Base-by-base conservation (phyloP, 2,888 invertebrate genomes). In the Fabriciana adippe region DNA sequence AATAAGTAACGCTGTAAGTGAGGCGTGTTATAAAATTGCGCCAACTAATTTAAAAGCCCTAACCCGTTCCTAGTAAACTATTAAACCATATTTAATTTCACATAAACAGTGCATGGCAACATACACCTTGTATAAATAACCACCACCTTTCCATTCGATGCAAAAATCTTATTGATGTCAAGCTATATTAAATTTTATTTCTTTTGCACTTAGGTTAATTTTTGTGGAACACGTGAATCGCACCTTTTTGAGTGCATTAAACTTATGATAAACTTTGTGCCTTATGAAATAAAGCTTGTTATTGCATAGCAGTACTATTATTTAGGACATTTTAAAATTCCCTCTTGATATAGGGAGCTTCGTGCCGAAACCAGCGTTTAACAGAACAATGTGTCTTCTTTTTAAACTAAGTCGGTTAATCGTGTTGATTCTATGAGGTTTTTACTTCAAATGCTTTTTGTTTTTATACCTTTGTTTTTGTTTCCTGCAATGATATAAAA, bases 351-450 rank as follows among this genome's bases (percentile, higher is more conserved):
- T 85, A 89, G 78, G 83, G 84, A 81, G 82, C 81, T 89, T 88
- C 90, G 91, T 91, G 92, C 89, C 88, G 87, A 91, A 91, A 90
- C 86, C 88, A 90, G 81, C 91, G 83, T 90, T 90, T 87, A 83
- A 84, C 83, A 81, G 81, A 81, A 86, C 85, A 85, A 88, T 88
- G 86, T 82, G 79, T 90, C 89, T 88, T 85, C 80, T 87, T 90
- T 90, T 87, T 82, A 81, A 85, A 87, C 81, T 81, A 82, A 84
- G 83, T 81, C 79, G 76, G 82, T 82, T 87, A 85, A 86, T 83
- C 79, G 83, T 79, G 81, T 81, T 81, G 77, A 75, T 80, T 76
- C 78, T 85, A 81, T 79, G 71, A 61, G 76, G 78, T 79, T 69
- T 68, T 63, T 66, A 66, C 68, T 68, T 65, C 31, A 45, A 55